Evolutionary conservation across 53 echinoderm and acorn worm genomes (phyloP).

Genomic region (Mesocentrotus franciscanus): DNA sequence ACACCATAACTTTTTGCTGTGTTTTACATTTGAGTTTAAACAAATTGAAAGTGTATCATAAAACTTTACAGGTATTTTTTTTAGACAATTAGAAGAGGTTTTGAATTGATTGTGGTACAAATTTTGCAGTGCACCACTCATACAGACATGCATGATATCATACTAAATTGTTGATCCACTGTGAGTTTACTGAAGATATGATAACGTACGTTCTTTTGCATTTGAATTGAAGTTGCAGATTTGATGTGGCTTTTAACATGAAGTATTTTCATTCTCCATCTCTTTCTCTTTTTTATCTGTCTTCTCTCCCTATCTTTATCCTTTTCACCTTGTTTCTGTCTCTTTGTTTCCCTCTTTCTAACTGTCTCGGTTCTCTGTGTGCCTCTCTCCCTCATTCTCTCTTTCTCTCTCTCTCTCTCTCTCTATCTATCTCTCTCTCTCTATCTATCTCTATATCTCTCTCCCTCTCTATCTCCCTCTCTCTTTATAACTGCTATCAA

Average conservation of each 20-base stretch:
- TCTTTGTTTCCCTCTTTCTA: neutral
- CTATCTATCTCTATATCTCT: neutral
- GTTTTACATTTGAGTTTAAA: neutral
- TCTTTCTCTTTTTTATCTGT: neutral
- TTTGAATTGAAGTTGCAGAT: neutral
- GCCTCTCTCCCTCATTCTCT: neutral
- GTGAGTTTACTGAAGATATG: neutral
- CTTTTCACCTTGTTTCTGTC: too few relatives aligned
- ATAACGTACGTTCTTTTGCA: neutral
- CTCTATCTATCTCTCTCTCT: neutral
- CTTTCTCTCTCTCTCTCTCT: neutral
- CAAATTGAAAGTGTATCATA: neutral
- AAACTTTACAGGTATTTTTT: neutral
- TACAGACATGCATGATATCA: constrained; percentile 22
- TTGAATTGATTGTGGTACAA: neutral
- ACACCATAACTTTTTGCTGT: neutral
- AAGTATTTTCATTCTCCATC: neutral
- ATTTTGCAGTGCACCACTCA: constrained; percentile 31
- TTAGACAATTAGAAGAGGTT: neutral
- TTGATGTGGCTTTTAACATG: constrained; percentile 32
- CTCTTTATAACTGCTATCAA: neutral
- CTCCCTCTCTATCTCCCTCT: neutral
- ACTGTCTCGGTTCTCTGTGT: neutral
- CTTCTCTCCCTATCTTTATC: neutral
- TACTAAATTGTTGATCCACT: neutral